Evolutionary conservation across 1,140 invertebrate genomes (phyloP).

Genomic region (Trypoxylus dichotomus): DNA sequence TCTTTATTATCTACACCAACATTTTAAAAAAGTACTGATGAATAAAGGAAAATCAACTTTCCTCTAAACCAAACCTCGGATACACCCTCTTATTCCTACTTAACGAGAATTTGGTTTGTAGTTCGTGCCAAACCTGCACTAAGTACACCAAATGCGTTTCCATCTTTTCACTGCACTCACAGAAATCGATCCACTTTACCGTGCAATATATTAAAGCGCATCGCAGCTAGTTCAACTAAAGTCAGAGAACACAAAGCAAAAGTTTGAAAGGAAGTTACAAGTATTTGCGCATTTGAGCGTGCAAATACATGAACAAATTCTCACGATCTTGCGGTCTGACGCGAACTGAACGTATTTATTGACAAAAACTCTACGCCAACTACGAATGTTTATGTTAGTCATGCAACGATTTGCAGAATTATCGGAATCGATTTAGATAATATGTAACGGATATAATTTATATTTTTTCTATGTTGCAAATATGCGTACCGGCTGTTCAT

Average conservation of each 20-base stretch:
- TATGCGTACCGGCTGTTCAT: neutral
- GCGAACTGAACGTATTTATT: neutral
- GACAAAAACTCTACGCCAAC: neutral
- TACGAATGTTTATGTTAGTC: neutral
- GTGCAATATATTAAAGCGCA: neutral
- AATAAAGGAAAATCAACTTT: neutral
- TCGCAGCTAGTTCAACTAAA: too few species aligned
- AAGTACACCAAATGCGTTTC: neutral
- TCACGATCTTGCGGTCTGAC: neutral
- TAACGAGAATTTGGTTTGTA: neutral
- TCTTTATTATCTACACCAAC: too few species aligned
- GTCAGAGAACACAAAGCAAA: too few species aligned
- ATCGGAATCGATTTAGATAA: neutral
- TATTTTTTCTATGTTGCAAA: neutral
- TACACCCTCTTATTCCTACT: neutral
- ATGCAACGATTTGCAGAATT: neutral
- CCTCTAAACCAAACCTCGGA: neutral
- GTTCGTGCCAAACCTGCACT: conserved; percentile 1
- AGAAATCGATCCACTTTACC: neutral
- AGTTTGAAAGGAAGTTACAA: too few species aligned
- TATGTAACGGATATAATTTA: neutral
- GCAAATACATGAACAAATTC: neutral
- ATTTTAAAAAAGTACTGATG: too few species aligned
- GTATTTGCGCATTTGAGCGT: too few species aligned
- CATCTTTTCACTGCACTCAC: neutral